These are phyloP conservation scores for Euphysa ruthae DNA, from an alignment of 30 jellyfish, hydroid and myxozoan genomes.

Conservation along the genomic window DNA sequence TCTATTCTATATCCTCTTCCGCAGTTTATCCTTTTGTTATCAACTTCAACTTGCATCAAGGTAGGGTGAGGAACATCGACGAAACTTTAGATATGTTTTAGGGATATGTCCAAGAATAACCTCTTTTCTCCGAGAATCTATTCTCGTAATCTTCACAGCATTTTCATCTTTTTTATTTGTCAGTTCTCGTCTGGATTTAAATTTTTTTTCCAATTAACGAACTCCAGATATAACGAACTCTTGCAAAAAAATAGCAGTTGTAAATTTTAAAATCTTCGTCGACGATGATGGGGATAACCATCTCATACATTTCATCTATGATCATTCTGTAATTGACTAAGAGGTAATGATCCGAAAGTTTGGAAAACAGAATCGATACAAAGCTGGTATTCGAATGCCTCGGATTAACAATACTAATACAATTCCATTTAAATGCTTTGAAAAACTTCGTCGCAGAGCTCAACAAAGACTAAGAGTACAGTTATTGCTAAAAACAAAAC, in stretches of 20 bases:
- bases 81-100: neutral
- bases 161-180: neutral
- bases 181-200: neutral
- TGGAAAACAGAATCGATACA: too few species aligned
- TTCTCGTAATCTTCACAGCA: neutral
- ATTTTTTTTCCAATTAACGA: neutral
- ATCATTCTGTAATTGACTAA: neutral
- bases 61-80: conserved; percentile 1
- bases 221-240: too few species aligned
- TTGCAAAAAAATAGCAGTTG: too few species aligned
- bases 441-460: neutral
- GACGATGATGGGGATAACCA: conserved; percentile 4
- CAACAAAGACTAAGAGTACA: neutral
- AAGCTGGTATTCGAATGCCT: too few species aligned
- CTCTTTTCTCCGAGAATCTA: neutral
- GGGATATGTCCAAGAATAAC: neutral
- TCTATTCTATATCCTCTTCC: conserved; percentile 7
- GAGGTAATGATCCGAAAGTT: too few species aligned
- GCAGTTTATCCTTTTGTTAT: neutral
- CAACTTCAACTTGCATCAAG: neutral
- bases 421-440: neutral
- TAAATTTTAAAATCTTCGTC: too few species aligned
- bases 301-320: neutral
- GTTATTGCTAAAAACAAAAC: neutral
- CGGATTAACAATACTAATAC: too few species aligned